Percentiles rank a stretch among this genome's conserved stretches.
Conservation (phyloP, 2,113 vertebrate species). For the Struthio camelus region DNA sequence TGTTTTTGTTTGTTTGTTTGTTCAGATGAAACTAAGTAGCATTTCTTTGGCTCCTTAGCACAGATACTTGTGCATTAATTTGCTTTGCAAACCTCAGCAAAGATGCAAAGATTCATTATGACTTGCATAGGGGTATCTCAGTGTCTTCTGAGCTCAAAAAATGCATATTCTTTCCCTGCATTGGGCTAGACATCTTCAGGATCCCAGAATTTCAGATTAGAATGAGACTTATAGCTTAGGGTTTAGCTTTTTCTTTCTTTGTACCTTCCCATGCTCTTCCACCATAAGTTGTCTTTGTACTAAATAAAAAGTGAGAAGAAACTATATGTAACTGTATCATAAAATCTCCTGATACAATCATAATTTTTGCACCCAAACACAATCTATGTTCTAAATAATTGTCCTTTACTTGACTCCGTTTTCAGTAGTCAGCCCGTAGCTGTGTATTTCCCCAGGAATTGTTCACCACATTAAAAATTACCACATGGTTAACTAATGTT, state of each 20-base stretch:
- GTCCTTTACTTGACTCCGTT: not conserved
- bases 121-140: not conserved
- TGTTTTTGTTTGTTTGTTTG: not conserved
- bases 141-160: not conserved
- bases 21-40: not conserved
- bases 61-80: not conserved
- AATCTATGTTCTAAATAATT: constrained; percentile 15
- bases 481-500: constrained; percentile 50
- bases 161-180: not conserved
- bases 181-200: not conserved
- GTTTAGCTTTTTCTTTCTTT: not conserved
- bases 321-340: not conserved
- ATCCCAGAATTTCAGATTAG: not conserved
- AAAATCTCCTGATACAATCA: constrained; percentile 23
- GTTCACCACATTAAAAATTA: constrained; percentile 50
- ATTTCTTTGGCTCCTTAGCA: not conserved
- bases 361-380: constrained; percentile 18
- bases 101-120: not conserved
- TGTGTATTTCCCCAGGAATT: constrained; percentile 25
- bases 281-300: not conserved
- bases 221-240: rapidly evolving
- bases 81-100: not conserved
- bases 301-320: constrained; percentile 1
- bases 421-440: not conserved
- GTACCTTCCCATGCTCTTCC: not conserved